These are phyloP conservation scores for Murina feae DNA, from an alignment of 2,113 vertebrate genomes.

Conservation along the genomic window DNA sequence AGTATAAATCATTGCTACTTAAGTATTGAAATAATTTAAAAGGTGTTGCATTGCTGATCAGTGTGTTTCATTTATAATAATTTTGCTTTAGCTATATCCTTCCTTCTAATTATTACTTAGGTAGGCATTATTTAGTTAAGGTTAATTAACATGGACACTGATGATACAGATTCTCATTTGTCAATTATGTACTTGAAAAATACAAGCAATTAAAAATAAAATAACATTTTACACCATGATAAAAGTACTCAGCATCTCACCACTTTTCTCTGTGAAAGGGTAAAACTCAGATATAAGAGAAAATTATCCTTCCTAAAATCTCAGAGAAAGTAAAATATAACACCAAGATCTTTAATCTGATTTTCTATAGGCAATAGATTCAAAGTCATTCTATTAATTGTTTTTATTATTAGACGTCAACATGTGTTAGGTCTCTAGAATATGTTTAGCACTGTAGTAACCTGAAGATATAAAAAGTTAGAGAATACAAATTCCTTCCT, in stretches of 20 bases:
- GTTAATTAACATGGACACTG: not conserved
- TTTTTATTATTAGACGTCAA: not conserved
- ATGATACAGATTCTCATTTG: not conserved
- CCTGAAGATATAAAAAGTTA: not conserved
- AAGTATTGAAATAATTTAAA: not conserved
- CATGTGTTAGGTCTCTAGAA: not conserved
- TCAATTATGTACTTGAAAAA: not conserved
- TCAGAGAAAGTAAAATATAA: not conserved
- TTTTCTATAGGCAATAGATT: not conserved
- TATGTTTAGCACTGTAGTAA: not conserved
- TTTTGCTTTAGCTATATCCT: not conserved
- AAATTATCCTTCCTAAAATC: not conserved
- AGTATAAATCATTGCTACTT: not conserved
- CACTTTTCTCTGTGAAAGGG: not conserved
- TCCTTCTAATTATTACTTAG: not conserved
- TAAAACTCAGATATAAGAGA: not conserved
- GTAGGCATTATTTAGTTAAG: not conserved
- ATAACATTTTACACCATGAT: not conserved
- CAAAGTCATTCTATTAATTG: not conserved
- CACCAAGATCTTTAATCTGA: not conserved
- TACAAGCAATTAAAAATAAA: not conserved
- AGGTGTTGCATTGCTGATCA: not conserved
- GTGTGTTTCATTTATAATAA: not conserved
- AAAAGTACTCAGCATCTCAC: not conserved
- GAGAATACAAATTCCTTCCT: not conserved